phyloP scores from a whole-genome alignment of 1,140 invertebrate genomes.

The Zaprionus nigranus region DNA sequence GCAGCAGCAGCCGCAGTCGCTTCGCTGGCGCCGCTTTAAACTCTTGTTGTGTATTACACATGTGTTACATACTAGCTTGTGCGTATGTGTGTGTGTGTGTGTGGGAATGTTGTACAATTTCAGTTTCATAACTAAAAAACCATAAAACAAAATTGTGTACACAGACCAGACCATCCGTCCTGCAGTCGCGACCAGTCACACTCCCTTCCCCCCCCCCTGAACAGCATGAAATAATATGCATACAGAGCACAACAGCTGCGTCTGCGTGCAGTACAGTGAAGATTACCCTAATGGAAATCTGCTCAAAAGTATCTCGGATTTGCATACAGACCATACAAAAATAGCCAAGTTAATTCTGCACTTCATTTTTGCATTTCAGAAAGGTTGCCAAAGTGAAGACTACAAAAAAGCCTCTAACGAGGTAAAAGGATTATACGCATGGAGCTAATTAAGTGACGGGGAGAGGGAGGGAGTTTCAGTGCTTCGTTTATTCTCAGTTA shows the following conservation, averaged over 20 bases:
- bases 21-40: constrained; percentile 60
- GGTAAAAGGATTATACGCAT: neutral
- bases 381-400: neutral
- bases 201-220: neutral
- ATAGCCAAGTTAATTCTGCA: neutral
- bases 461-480: no score
- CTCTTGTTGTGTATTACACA: constrained; percentile 58
- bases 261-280: constrained; percentile 22
- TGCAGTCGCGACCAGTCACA: constrained; percentile 16
- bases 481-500: no score
- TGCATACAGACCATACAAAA: constrained; percentile 7
- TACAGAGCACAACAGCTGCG: constrained; percentile 26
- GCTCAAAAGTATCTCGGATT: constrained; percentile 8
- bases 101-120: constrained; percentile 68
- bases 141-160: constrained; percentile 81
- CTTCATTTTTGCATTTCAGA: neutral
- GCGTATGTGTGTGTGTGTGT: constrained; percentile 16
- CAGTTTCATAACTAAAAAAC: constrained; percentile 81
- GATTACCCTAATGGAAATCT: constrained; percentile 47
- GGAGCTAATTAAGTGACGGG: no score
- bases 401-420: neutral
- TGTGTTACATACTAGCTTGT: constrained; percentile 6
- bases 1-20: constrained; percentile 11
- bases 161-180: constrained; percentile 38
- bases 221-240: constrained; percentile 64